These are phyloP conservation scores for Embiotoca jacksoni DNA, from an alignment of 2,113 vertebrate species.

Conservation along the genomic window DNA sequence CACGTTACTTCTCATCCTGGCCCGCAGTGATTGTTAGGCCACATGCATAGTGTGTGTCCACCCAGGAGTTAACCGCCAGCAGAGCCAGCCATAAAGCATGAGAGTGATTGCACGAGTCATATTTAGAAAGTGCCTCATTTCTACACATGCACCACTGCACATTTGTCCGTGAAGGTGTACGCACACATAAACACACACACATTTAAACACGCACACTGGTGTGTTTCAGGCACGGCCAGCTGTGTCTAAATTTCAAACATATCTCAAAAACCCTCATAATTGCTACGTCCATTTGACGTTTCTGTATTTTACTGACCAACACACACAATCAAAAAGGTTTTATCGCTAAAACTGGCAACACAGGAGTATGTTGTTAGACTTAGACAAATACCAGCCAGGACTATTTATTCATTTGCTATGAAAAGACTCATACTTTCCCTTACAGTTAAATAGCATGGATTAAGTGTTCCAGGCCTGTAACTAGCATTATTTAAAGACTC, in stretches of 20 bases:
- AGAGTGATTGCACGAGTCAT: slow-evolving; percentile 71
- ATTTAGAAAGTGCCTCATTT: slow-evolving; percentile 76
- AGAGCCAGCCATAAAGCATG: slow-evolving; percentile 59
- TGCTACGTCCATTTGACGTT: slow-evolving; percentile 72
- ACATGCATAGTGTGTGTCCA: slow-evolving; percentile 76
- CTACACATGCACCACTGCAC: slow-evolving; percentile 51
- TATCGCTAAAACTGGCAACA: slow-evolving; percentile 70
- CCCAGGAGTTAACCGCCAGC: slow-evolving; percentile 67
- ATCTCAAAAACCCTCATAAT: slow-evolving; percentile 77
- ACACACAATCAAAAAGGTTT: slow-evolving; percentile 77
- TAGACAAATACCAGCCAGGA: slow-evolving; percentile 62
- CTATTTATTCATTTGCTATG: slow-evolving; percentile 68
- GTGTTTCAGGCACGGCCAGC: slow-evolving; percentile 60
- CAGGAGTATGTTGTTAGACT: slow-evolving; percentile 64
- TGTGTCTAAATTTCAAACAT: slow-evolving; percentile 77
- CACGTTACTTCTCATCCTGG: slow-evolving; percentile 37
- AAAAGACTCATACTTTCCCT: slow-evolving; percentile 58
- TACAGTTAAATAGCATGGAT: slow-evolving; percentile 47
- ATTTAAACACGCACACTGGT: slow-evolving; percentile 23
- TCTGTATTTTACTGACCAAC: slow-evolving; percentile 73
- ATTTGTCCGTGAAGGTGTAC: slow-evolving; percentile 36
- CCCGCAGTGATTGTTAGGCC: slow-evolving; percentile 78
- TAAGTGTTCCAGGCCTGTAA: slow-evolving; percentile 47
- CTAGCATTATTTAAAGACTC: slow-evolving; percentile 60
- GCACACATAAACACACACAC: slow-evolving; percentile 42